Evolutionary conservation across 2,888 invertebrate genomes (phyloP), one percentile per base, ranked within the genome.

Genomic region (Drosophila anomelani): DNA sequence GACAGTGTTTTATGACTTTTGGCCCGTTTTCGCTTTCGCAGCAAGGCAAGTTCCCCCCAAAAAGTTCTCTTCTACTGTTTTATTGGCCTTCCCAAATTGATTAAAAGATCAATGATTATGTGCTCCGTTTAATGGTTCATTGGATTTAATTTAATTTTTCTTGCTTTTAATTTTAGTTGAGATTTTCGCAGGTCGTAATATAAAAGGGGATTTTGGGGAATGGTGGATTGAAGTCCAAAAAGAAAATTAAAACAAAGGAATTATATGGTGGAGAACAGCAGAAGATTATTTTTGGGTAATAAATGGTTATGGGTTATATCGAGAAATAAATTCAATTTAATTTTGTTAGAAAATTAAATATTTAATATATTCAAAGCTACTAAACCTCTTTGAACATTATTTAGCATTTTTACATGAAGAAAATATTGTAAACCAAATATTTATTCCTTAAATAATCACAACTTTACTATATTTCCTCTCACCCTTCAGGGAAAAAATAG

Each of bases 61-160:
- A 36, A 49, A 34, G 41, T 72, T 58, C 17, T 36, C 4, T 44
- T 41, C 10, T 44, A n/a, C 58, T 26, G 54, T 56, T 73, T 75
- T 75, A 73, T 84, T 88, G 76, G 78, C 38, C 64, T 46, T 75
- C 49, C 79, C 70, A 82, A 85, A 89, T 85, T 85, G 85, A 85
- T 88, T 89, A 85, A 85, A 85, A 85, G 85, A 85, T 85, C 85
- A 85, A 84, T 87, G 85, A 85, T 85, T 78, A 86, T 78, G 76
- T 71, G 75, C 76, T 51, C 72, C 72, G 73, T 84, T 85, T 84
- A 88, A 84, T 84, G 84, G 81, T 77, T 79, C 87, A 78, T 74
- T 87, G 87, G 80, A 79, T 86, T 88, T 81, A 71, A 87, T 88
- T 85, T 87, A 60, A 75, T 85, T 78, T 75, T 38, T 58, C 55